These are phyloP conservation scores for Chrysolina oricalcia DNA, from an alignment of 2,888 invertebrate genomes.

Conservation along the genomic window DNA sequence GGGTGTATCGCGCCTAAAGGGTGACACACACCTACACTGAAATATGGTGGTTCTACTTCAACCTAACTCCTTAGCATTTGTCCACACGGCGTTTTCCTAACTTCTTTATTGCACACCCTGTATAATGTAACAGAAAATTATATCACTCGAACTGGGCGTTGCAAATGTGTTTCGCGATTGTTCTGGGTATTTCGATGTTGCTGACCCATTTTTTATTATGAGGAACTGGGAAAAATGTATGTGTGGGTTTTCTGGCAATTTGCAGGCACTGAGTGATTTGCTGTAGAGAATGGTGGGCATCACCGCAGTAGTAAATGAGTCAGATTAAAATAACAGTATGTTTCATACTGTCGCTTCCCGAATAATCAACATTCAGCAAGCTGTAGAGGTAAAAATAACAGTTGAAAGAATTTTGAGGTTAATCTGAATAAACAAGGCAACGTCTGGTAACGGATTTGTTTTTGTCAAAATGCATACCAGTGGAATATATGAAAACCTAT, in stretches of 20 bases:
- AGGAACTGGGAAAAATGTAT: background rate
- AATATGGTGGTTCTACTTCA: no score
- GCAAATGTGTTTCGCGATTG: background rate
- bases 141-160: background rate
- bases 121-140: no score
- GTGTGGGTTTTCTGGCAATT: slow-evolving; percentile 22
- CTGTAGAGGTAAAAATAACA: background rate
- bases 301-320: slow-evolving; percentile 3
- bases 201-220: slow-evolving; percentile 11
- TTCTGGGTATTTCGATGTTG: slow-evolving; percentile 10
- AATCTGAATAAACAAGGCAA: no score
- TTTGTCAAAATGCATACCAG: no score
- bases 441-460: no score
- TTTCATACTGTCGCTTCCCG: background rate
- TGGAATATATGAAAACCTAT: no score
- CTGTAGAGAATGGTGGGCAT: background rate
- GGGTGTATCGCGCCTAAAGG: no score
- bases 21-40: no score
- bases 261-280: slow-evolving; percentile 1
- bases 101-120: no score
- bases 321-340: background rate
- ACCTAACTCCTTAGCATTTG: no score
- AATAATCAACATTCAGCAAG: background rate
- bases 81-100: no score
- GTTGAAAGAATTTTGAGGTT: background rate